phyloP scores from a whole-genome alignment of 2,113 vertebrate genomes.

The Lampris megalopsis region DNA sequence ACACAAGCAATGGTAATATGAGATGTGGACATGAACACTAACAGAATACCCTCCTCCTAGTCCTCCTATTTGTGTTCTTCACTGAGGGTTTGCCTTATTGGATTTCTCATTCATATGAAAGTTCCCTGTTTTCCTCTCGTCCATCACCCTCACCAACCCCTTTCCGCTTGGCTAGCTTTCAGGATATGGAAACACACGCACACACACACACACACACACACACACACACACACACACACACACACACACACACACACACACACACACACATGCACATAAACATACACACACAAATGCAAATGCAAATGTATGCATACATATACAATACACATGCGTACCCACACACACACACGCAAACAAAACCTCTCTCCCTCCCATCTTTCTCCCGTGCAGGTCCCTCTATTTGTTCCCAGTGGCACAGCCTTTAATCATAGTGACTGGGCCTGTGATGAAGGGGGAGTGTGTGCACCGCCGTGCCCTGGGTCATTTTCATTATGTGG shows the following conservation, averaged over 20 bases:
- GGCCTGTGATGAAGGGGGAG: conserved; percentile 45
- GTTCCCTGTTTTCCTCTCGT: conserved; percentile 31
- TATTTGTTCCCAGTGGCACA: conserved; percentile 34
- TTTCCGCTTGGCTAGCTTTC: conserved; percentile 28
- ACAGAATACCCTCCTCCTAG: conserved; percentile 1
- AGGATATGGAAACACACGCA: not conserved
- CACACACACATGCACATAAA: not conserved
- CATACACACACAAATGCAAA: too few relatives aligned
- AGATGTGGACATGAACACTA: conserved; percentile 20
- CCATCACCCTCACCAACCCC: conserved; percentile 13
- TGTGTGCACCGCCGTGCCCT: conserved; percentile 32
- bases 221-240: conserved; percentile 24
- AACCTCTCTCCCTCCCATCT: not conserved
- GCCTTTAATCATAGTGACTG: conserved; percentile 63
- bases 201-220: not conserved
- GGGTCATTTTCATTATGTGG: conserved; percentile 72
- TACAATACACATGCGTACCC: not conserved
- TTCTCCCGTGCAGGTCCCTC: conserved; percentile 19
- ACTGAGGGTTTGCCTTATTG: conserved; percentile 38
- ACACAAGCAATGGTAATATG: conserved; percentile 32
- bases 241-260: not conserved
- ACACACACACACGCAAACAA: conserved; percentile 15
- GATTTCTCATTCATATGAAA: conserved; percentile 46
- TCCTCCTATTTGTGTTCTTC: conserved; percentile 31
- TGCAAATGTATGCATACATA: too few relatives aligned